A percentile compares a stretch with the other conserved stretches of the same genome.
Conservation (phyloP, 2,797 vertebrate species). For the Hypotaenidia philippensis region DNA sequence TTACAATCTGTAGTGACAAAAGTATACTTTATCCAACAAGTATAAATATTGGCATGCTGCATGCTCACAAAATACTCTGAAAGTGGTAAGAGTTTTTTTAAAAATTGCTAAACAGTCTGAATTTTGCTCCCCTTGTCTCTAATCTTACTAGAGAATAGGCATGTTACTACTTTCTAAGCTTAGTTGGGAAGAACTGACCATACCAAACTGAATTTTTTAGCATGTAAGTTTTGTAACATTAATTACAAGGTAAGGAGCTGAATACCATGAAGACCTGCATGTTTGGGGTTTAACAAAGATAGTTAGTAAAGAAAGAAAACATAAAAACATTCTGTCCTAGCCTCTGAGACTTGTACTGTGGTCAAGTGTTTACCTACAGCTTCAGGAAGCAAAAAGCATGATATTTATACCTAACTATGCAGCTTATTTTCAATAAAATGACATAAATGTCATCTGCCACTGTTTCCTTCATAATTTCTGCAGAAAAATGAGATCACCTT, state of each 20-base stretch:
- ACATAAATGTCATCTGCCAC: neutral
- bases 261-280: neutral
- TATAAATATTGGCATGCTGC: neutral
- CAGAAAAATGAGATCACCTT: neutral
- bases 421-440: slow-evolving; percentile 30
- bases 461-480: neutral
- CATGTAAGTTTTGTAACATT: neutral
- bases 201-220: neutral
- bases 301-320: slow-evolving; percentile 28
- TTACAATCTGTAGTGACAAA: neutral
- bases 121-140: neutral
- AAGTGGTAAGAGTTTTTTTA: neutral
- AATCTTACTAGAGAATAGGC: neutral
- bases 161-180: neutral
- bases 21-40: neutral
- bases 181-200: neutral
- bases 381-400: neutral
- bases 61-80: neutral
- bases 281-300: neutral
- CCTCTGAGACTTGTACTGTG: neutral
- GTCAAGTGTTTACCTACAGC: neutral
- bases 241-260: neutral
- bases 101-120: neutral
- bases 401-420: neutral
- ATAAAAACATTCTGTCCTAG: neutral